Evolutionary conservation across 2,113 vertebrate species (phyloP).

Genomic region (Tetrax tetrax): DNA sequence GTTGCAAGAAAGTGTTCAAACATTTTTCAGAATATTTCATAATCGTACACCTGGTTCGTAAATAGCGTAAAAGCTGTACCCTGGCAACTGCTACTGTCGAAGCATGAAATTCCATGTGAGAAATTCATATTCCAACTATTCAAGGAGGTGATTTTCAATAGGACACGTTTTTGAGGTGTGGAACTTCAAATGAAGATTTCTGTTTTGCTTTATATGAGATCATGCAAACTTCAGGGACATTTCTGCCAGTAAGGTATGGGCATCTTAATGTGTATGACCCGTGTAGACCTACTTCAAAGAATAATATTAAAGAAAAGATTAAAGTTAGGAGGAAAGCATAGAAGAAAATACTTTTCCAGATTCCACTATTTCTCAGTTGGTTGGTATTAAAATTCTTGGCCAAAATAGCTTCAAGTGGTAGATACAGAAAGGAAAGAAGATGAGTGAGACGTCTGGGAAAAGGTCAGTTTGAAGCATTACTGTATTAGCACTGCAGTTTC

Average conservation of each 20-base stretch:
- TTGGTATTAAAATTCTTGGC: neutral
- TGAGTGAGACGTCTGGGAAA: neutral
- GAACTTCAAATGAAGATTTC: neutral
- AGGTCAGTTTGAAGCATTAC: neutral
- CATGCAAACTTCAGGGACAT: neutral
- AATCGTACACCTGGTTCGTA: neutral
- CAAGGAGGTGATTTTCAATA: neutral
- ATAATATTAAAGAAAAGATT: neutral
- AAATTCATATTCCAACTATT: neutral
- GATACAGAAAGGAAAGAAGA: neutral
- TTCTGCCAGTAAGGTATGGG: neutral
- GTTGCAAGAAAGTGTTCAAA: neutral
- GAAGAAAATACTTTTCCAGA: neutral
- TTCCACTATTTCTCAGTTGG: neutral
- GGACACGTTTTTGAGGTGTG: neutral
- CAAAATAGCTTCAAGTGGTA: neutral
- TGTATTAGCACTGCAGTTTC: neutral
- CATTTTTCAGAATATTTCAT: neutral
- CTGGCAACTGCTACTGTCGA: no score
- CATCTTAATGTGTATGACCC: neutral
- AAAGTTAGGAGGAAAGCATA: neutral
- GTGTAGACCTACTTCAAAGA: neutral
- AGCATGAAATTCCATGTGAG: neutral
- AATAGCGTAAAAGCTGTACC: neutral
- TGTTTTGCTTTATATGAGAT: neutral